These are phyloP conservation scores for Drosophila takahashii DNA, from an alignment of 1,140 invertebrate genomes.

Conservation along the genomic window DNA sequence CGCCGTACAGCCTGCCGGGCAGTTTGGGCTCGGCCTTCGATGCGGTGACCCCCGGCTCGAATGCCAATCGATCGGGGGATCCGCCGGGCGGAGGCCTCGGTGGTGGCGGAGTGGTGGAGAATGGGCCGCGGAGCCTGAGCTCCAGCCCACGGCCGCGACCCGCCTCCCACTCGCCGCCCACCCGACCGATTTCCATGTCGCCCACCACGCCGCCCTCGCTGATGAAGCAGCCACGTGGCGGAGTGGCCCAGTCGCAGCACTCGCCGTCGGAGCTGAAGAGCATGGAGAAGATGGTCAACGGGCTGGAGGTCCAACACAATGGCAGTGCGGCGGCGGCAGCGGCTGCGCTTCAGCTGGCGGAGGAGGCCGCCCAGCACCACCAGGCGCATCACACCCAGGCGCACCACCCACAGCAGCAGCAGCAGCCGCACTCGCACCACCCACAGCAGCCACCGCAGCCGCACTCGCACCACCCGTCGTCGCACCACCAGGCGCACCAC, in stretches of 20 bases:
- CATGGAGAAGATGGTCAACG: constrained; percentile 98
- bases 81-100: constrained; percentile 46
- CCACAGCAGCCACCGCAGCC: constrained; percentile 35
- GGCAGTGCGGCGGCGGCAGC: constrained; percentile 70
- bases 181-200: constrained; percentile 85
- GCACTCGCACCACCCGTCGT: constrained; percentile 26
- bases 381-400: constrained; percentile 50
- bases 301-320: constrained; percentile 90
- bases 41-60: constrained; percentile 90
- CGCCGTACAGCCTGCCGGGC: constrained; percentile 92
- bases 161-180: constrained; percentile 86
- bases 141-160: constrained; percentile 88
- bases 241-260: constrained; percentile 65
- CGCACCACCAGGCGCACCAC: constrained; percentile 34
- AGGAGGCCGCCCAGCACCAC: constrained; percentile 55
- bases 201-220: constrained; percentile 85
- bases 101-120: constrained; percentile 51
- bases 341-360: constrained; percentile 54
- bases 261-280: constrained; percentile 93
- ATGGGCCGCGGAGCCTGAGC: constrained; percentile 87
- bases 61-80: constrained; percentile 71
- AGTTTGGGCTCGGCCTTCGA: constrained; percentile 92
- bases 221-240: constrained; percentile 47
- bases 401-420: constrained; percentile 48
- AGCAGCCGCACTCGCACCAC: constrained; percentile 10